Evolutionary conservation across 2,888 invertebrate genomes (phyloP).

Genomic region (Agrenia bidenticulata): DNA sequence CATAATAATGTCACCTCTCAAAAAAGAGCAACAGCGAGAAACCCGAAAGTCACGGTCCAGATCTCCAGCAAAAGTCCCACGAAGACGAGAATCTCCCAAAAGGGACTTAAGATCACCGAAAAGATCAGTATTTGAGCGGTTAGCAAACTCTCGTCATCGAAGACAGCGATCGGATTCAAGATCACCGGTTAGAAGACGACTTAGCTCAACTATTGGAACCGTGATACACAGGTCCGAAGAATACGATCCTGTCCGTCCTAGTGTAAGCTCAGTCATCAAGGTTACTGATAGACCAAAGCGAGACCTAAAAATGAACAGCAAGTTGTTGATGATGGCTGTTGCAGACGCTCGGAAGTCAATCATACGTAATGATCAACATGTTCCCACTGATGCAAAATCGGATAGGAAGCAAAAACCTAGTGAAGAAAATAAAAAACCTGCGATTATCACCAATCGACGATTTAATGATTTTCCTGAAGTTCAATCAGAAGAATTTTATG

Average conservation of each 20-base stretch:
- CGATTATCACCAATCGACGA: not conserved
- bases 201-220: constrained; percentile 8
- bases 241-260: not conserved
- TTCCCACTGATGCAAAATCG: not conserved
- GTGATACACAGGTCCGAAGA: constrained; percentile 11
- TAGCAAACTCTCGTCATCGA: not conserved
- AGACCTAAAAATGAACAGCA: constrained; percentile 6
- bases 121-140: constrained; percentile 2
- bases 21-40: not conserved
- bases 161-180: constrained; percentile 4
- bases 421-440: not conserved
- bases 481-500: constrained; percentile 1
- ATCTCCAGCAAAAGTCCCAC: not conserved
- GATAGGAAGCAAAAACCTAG: not conserved
- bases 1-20: not conserved
- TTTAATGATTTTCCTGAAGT: constrained; percentile 1
- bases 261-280: constrained; percentile 11
- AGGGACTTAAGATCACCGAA: not conserved
- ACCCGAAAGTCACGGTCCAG: not conserved
- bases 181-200: not conserved
- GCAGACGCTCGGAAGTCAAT: constrained; percentile 7
- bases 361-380: not conserved
- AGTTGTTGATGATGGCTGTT: constrained; percentile 11
- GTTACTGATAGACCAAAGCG: constrained; percentile 16
- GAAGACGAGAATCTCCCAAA: not conserved